phyloP scores from a whole-genome alignment of 2,797 vertebrate species.

The Manis javanica region DNA sequence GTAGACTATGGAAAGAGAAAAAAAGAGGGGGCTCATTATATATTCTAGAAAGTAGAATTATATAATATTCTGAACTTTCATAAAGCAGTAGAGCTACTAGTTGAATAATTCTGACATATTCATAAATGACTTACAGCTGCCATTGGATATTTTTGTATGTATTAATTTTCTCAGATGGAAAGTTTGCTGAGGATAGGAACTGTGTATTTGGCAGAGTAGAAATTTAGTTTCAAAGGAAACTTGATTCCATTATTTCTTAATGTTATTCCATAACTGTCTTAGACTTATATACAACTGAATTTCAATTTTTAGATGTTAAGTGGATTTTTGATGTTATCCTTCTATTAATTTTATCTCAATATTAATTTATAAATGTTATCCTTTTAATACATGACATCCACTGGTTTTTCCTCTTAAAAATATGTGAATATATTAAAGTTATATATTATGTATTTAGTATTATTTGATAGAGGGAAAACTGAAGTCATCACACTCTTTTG shows the following conservation, averaged over 20 bases:
- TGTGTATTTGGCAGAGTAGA: neutral
- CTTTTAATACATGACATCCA: conserved; percentile 19
- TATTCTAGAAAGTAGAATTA: neutral
- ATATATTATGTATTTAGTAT: neutral
- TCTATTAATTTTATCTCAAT: neutral
- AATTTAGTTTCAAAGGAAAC: neutral
- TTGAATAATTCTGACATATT: neutral
- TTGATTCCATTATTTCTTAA: neutral
- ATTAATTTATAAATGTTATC: neutral
- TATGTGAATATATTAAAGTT: neutral
- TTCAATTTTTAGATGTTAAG: neutral
- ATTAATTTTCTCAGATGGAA: neutral
- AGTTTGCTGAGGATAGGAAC: neutral
- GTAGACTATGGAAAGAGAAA: neutral
- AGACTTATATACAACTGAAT: neutral
- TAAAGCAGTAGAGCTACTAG: neutral
- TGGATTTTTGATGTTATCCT: conserved; percentile 23
- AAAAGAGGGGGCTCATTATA: neutral
- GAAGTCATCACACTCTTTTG: neutral
- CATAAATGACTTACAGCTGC: neutral
- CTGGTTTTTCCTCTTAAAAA: neutral
- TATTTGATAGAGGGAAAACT: neutral
- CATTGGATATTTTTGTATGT: neutral
- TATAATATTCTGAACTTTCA: neutral
- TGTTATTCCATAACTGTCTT: neutral